These are phyloP conservation scores for Ochotona curzoniae DNA, from an alignment of 2,113 vertebrate species.

Conservation along the genomic window DNA sequence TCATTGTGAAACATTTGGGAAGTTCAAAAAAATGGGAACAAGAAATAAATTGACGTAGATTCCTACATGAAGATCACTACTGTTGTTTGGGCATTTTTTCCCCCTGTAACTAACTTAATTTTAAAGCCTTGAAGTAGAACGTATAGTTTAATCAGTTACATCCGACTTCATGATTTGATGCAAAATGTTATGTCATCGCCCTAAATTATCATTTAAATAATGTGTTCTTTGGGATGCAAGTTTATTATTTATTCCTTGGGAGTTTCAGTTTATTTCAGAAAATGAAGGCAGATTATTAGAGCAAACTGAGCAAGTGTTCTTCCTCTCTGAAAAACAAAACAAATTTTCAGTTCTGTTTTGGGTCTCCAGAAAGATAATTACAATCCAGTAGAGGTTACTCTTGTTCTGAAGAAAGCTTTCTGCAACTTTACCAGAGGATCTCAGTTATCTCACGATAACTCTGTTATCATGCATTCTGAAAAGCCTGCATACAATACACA, in stretches of 20 bases:
- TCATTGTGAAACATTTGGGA: neutral
- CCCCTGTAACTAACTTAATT: neutral
- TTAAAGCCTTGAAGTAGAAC: slow-evolving; percentile 21
- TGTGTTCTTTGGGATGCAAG: slow-evolving; percentile 67
- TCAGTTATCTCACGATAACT: slow-evolving; percentile 79
- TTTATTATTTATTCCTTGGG: slow-evolving; percentile 73
- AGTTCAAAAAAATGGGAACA: slow-evolving; percentile 16
- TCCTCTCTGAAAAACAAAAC: neutral
- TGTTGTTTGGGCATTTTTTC: neutral
- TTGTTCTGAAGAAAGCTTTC: slow-evolving; percentile 83
- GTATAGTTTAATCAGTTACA: neutral
- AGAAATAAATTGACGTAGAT: slow-evolving; percentile 35
- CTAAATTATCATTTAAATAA: slow-evolving; percentile 71
- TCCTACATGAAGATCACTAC: neutral
- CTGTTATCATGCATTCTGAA: slow-evolving; percentile 83
- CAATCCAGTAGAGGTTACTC: slow-evolving; percentile 84
- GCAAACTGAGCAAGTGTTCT: neutral
- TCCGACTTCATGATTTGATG: slow-evolving; percentile 69
- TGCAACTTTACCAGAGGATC: slow-evolving; percentile 83
- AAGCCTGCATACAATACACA: slow-evolving; percentile 79
- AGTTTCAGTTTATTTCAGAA: slow-evolving; percentile 77
- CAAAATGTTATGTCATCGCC: slow-evolving; percentile 51
- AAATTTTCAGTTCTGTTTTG: slow-evolving; percentile 74
- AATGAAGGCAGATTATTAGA: slow-evolving; percentile 65
- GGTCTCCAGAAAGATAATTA: slow-evolving; percentile 90